Percentiles rank a stretch among this genome's conserved stretches.
Conservation (phyloP, 2,888 invertebrate genomes). For the Orchesellides sinensis region DNA sequence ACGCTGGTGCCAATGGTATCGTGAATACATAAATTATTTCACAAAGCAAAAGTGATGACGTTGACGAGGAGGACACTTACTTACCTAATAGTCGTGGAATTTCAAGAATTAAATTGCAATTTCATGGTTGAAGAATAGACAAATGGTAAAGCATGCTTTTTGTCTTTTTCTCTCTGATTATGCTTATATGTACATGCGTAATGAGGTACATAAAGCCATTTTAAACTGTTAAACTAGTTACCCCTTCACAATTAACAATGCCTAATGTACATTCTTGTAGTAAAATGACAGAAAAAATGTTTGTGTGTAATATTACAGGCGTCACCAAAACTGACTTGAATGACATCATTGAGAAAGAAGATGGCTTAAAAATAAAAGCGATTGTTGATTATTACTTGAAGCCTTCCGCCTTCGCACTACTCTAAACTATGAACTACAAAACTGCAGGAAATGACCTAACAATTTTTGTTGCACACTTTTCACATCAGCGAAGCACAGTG, state of each 20-base stretch:
- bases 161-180: too few relatives aligned
- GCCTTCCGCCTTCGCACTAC: too few relatives aligned
- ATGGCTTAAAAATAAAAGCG: too few relatives aligned
- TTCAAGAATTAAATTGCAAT: constrained; percentile 32
- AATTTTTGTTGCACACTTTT: constrained; percentile 33
- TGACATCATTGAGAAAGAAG: neutral
- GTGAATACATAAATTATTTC: constrained; percentile 13
- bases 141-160: too few relatives aligned
- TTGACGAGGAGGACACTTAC: neutral
- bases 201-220: too few relatives aligned
- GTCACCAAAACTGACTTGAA: constrained; percentile 18
- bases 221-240: neutral
- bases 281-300: too few relatives aligned
- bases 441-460: constrained; percentile 55
- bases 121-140: constrained; percentile 45
- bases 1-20: constrained; percentile 48
- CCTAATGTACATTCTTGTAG: too few relatives aligned
- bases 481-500: neutral
- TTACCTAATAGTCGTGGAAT: constrained; percentile 9
- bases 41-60: neutral
- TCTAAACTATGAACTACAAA: constrained; percentile 7
- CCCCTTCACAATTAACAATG: constrained; percentile 10
- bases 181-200: too few relatives aligned
- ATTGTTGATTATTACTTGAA: too few relatives aligned
- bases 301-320: constrained; percentile 45